Base-by-base conservation (phyloP, 2,888 invertebrate species). In the Pseudeuparius sepicola region DNA sequence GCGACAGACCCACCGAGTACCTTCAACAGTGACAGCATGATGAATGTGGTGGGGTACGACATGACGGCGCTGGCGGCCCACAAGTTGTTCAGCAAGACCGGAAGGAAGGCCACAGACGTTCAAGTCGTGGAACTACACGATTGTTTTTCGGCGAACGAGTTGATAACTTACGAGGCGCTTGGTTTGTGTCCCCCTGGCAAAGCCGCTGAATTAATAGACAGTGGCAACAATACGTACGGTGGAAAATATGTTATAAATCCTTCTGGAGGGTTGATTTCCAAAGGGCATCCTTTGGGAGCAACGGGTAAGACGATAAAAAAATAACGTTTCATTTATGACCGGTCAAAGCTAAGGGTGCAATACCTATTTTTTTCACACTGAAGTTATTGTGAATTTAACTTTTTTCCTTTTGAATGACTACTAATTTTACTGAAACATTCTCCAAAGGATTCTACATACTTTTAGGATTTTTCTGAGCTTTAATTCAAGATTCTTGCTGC, bases 211-310 rank as follows among this genome's bases (percentile, higher is more conserved):
- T 71, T 98, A 43, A 78, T 98, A 43, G 97, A 98, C 60, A 72
- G 79, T 4, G 92, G 90, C 1, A 86, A 96, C 57, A 98, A 97
- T 60, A 98, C 98, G 0, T 98, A 98, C 53, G 86, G 97, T 16
- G 98, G 98, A 13, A 84, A 86, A 59, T 92, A 83, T 59, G 43
- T 43, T 14, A 34, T 98, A n/a, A 98, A 98, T 64, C 98, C 98
- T 1, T 94, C 94, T 55, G 98, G 96, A 31, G 98, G 98, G n/a
- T 72, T 98, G 26, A 97, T 97, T 44, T 94, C 96, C 1, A 98
- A 98, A 64, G 56, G 56, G 2, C 97, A 97, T 73, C 97, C 96
- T 9, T 67, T 97, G 36, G 97, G 96, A 30, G 96, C 96, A 1
- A 97, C 96, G 6, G 94, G 89, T 31, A 55, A n/a, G n/a, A n/a